Percentiles rank a stretch among this genome's conserved stretches.
Conservation (phyloP, 2,888 invertebrate species). For the Lepidochitona cinerea region DNA sequence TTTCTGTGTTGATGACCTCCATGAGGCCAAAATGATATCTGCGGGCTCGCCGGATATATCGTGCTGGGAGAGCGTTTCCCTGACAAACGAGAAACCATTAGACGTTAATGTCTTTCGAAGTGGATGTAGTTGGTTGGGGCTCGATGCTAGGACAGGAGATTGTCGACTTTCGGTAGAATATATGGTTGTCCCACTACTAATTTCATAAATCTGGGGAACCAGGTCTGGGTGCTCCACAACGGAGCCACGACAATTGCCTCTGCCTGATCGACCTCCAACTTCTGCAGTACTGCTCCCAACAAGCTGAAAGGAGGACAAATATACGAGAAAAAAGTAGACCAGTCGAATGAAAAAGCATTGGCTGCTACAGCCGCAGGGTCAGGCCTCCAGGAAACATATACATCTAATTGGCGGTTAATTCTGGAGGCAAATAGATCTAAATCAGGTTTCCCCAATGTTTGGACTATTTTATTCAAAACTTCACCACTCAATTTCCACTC, state of each 20-base stretch:
- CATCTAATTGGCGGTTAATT: conserved; percentile 8
- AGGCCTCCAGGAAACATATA: conserved; percentile 20
- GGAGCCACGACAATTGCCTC: conserved; percentile 20
- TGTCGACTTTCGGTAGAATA: no score
- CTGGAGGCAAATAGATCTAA: conserved; percentile 31
- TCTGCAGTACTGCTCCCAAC: conserved; percentile 11
- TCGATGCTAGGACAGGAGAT: neutral
- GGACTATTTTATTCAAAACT: neutral
- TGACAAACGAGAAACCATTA: no score
- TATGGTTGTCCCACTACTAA: conserved; percentile 10
- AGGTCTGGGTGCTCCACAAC: conserved; percentile 28
- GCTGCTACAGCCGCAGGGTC: no score
- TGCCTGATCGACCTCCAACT: no score
- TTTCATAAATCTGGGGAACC: conserved; percentile 23
- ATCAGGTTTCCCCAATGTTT: neutral
- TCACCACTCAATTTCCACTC: neutral
- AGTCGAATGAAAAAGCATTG: conserved; percentile 26
- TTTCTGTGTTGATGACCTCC: conserved; percentile 25
- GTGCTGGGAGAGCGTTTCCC: no score
- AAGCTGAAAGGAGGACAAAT: conserved; percentile 34
- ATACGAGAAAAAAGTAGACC: conserved; percentile 9
- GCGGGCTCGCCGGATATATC: no score
- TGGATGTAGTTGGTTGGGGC: no score
- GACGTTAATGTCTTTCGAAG: no score
- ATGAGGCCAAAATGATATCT: conserved; percentile 29